These are phyloP conservation scores for Climacteris rufus DNA, from an alignment of 2,113 vertebrate genomes.

Conservation along the genomic window DNA sequence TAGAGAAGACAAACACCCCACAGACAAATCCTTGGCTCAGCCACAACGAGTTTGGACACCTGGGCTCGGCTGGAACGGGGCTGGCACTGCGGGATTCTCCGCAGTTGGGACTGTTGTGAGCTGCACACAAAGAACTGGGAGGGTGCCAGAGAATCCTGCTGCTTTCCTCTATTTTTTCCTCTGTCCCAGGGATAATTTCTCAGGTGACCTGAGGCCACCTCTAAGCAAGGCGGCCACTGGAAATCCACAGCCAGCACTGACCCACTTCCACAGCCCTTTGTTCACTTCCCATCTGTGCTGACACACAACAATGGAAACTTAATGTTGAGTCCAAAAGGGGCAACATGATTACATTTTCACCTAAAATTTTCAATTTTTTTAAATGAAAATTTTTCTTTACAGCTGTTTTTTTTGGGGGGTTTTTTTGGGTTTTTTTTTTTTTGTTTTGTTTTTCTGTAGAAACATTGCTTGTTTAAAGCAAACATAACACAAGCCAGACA, in stretches of 20 bases:
- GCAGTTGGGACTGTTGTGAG: not conserved
- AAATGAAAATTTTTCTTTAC: not conserved
- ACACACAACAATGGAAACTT: rapidly evolving
- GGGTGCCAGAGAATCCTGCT: not conserved
- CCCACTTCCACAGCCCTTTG: not conserved
- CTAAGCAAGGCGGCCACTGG: rapidly evolving
- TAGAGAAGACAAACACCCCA: no score
- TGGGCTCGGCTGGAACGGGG: not conserved
- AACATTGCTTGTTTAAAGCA: not conserved
- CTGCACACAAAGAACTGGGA: not conserved
- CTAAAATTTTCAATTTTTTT: not conserved
- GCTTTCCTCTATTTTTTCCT: not conserved
- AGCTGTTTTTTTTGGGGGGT: no score
- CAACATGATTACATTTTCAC: not conserved
- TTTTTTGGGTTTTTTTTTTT: no score
- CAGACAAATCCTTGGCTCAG: not conserved
- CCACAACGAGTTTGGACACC: not conserved
- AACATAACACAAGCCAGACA: not conserved
- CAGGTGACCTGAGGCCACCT: not conserved
- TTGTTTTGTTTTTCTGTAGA: not conserved
- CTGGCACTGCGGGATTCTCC: not conserved
- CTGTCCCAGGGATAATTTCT: not conserved
- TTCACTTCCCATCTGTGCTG: not conserved
- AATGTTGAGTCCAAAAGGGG: not conserved
- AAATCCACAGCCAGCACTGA: not conserved